Conservation (phyloP, 2,797 vertebrate species). For the Sebastes hopkinsi region DNA sequence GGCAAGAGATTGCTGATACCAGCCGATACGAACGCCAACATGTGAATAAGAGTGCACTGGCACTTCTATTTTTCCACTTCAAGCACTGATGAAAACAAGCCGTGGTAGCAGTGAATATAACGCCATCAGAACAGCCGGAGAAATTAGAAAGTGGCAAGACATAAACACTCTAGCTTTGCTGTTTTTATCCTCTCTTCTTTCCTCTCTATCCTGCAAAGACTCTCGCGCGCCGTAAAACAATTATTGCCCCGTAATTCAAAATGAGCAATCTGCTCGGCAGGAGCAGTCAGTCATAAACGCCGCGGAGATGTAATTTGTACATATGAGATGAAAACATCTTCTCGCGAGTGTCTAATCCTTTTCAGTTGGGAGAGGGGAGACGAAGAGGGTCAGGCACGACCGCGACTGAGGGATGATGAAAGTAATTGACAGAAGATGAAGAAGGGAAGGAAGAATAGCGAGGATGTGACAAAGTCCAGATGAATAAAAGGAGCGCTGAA, state of each 20-base stretch:
- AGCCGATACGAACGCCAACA: too few species aligned
- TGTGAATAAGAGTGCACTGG: too few species aligned
- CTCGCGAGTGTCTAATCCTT: slow-evolving; percentile 25
- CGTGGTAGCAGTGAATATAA: slow-evolving; percentile 4
- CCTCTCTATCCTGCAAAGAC: slow-evolving; percentile 14
- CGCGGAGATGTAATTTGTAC: slow-evolving; percentile 19
- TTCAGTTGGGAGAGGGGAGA: slow-evolving; percentile 7
- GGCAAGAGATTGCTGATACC: too few species aligned
- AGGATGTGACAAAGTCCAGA: slow-evolving; percentile 21
- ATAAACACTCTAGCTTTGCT: slow-evolving; percentile 22
- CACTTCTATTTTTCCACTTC: too few species aligned
- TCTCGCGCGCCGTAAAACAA: slow-evolving; percentile 47
- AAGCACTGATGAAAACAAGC: slow-evolving; percentile 23
- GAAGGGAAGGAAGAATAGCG: slow-evolving; percentile 12
- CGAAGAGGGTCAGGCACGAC: slow-evolving; percentile 4
- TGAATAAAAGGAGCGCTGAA: slow-evolving; percentile 4
- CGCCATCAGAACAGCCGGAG: slow-evolving; percentile 11
- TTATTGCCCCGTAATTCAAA: slow-evolving; percentile 55
- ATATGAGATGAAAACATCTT: slow-evolving; percentile 52
- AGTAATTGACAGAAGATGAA: slow-evolving; percentile 48
- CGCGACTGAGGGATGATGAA: slow-evolving; percentile 28
- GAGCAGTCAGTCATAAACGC: slow-evolving; percentile 35
- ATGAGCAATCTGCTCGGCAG: slow-evolving; percentile 21
- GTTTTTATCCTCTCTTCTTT: background rate
- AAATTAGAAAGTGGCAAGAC: slow-evolving; percentile 28